phyloP scores from a whole-genome alignment of 2,113 vertebrate genomes.

The Lanius collurio region DNA sequence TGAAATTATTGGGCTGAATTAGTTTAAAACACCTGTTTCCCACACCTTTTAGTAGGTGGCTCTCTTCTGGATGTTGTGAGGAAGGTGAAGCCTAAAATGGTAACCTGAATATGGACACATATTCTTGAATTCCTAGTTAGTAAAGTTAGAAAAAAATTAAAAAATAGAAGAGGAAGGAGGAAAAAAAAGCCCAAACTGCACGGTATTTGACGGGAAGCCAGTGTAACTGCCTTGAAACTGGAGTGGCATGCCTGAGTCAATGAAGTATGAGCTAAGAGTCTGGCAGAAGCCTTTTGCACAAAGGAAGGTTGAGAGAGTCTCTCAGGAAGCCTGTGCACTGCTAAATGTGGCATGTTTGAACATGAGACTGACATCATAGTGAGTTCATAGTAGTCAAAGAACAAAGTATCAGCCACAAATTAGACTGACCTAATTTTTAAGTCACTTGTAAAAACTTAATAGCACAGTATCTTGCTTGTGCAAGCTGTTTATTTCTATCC shows the following conservation, averaged over 20 bases:
- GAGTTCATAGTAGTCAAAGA: slow-evolving; percentile 61
- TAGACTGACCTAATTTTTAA: slow-evolving; percentile 64
- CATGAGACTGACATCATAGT: slow-evolving; percentile 62
- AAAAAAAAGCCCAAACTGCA: background rate
- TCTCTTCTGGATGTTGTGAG: background rate
- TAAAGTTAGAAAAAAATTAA: background rate
- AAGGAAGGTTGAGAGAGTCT: slow-evolving; percentile 60
- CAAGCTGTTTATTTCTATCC: slow-evolving; percentile 48
- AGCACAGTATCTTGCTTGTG: slow-evolving; percentile 17
- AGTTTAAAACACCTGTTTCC: background rate
- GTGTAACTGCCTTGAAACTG: slow-evolving; percentile 48
- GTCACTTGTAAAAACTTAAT: slow-evolving; percentile 37
- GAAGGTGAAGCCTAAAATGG: background rate
- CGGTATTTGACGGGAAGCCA: slow-evolving; percentile 30
- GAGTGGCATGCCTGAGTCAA: slow-evolving; percentile 55
- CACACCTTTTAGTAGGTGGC: background rate
- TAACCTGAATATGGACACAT: background rate
- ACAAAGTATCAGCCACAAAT: slow-evolving; percentile 60
- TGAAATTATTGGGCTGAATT: background rate
- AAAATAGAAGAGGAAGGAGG: background rate
- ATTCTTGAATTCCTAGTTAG: background rate
- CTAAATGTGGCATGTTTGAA: slow-evolving; percentile 64
- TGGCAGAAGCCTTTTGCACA: slow-evolving; percentile 56
- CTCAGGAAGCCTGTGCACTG: slow-evolving; percentile 28
- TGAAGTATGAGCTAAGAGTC: slow-evolving; percentile 53